Base-by-base conservation (phyloP, 2,113 vertebrate genomes). In the Telmatochromis brachygnathus region DNA sequence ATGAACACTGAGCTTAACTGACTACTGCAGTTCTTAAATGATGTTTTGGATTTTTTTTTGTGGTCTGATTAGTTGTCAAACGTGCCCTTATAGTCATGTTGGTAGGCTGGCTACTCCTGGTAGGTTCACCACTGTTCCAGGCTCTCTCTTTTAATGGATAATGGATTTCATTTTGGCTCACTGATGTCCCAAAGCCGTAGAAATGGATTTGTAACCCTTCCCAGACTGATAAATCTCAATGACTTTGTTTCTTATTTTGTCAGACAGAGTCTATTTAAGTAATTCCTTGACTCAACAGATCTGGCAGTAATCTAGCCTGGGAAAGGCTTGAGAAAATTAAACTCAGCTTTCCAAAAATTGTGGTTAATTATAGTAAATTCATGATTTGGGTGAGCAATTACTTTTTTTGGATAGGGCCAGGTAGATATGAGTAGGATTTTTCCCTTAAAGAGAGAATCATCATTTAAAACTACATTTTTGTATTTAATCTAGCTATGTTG, bases 71-170 rank as follows among this genome's bases (percentile, higher is more conserved):
- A 47, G 23, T 47, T 17, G 8, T 47, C 21, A 26, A 68, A 73
- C 2, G 2, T 26, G 8, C 39, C 9, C 37, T 73, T 17, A 45
- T 9, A 75, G 21, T 17, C 14, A 19, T 47, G 23, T 28, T 47
- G 0, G 23, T 47, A 28, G 68, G 4, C 1, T 0, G 23, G 14
- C 68, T 26, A 15, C 37, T 73, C 39, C 68, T 17, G 39, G 39
- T 3, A 73, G 8, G 39, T 73, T 17, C 65, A 73, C 5, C 39
- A 45, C 39, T 26, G 13, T 73, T 45, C 8, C 13, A 73, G 13
- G 3, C 14, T 0, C 21, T 45, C 12, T 70, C 68, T 6, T 45
- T 73, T 19, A 47, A 45, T 75, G 9, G 39, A 10, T 75, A 75
- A 47, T 73, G 1, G 7, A 26, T 73, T 45, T 45, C 5, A 73